Evolutionary conservation across 1,140 invertebrate species (phyloP), one percentile per base, ranked within the genome.

Genomic region (Ganaspis sp.): DNA sequence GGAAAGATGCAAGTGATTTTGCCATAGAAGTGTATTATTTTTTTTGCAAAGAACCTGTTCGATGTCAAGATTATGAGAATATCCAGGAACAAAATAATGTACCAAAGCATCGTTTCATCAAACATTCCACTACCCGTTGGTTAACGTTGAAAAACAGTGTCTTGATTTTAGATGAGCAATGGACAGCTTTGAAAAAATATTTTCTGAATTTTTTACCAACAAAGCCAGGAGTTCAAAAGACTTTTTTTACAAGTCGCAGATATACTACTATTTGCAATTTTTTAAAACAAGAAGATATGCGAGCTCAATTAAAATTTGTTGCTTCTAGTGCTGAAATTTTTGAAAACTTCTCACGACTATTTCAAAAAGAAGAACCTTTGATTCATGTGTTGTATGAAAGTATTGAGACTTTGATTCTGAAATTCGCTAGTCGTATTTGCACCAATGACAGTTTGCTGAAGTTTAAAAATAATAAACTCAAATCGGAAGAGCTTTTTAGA

Each of bases 291-390:
- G 29, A 45, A 53, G 73, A n/a, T 29, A 78, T 78, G 40, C n/a
- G 21, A 2, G 72, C 70, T 19, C 23, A 78, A 72, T 11, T 78
- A 37, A n/a, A 69, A n/a, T 72, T 78, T 38, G 70, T 74, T 6
- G 23, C 69, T n/a, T 19, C 3, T 38, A 77, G 75, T 70, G 75
- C 75, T 9, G 11, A 37, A 53, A 34, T 70, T 40, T 77, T 77
- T 73, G 29, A 17, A n/a, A 72, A 19, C 17, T 73, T 77, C 38
- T 54, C 64, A 11, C 12, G 4, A 9, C 26, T 73, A 15, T 73
- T 77, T 73, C 75, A 77, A 26, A 77, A 73, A 54, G 45, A 77
- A 23, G 69, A 78, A 53, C 77, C 77, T 11, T 42, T 78, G 0
- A 78, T 78, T 54, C 73, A 78, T 49, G 23, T 73, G 40, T 74